phyloP scores from a whole-genome alignment of 1,140 invertebrate genomes.

The Akabosia matsudoensis region DNA sequence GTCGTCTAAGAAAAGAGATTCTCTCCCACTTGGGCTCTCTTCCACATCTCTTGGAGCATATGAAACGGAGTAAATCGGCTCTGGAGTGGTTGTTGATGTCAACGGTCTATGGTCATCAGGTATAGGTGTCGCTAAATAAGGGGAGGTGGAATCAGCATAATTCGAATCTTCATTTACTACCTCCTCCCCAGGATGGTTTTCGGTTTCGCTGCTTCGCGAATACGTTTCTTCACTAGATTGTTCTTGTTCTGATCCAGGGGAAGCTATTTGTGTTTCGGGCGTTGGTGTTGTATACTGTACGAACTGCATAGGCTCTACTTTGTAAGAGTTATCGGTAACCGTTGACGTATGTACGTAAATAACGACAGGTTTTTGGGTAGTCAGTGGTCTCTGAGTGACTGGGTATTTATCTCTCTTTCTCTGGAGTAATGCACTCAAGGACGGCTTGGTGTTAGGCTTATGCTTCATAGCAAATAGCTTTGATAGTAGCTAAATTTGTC shows the following conservation, averaged over 20 bases:
- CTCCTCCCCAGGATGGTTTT: background rate
- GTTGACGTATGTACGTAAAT: conserved; percentile 7
- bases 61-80: background rate
- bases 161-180: background rate
- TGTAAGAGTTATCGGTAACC: conserved; percentile 9
- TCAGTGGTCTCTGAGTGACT: background rate
- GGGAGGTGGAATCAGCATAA: background rate
- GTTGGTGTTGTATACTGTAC: background rate
- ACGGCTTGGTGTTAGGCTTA: background rate
- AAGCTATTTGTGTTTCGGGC: background rate
- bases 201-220: background rate
- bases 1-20: background rate
- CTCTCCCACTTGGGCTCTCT: background rate
- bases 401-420: background rate
- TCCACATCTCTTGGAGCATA: background rate
- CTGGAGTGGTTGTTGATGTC: background rate
- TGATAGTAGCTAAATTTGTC: background rate
- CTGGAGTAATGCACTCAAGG: background rate
- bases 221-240: background rate
- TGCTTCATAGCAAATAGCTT: conserved; percentile 10
- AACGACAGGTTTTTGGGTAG: background rate
- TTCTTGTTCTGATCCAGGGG: background rate
- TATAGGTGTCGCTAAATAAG: background rate
- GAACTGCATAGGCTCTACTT: background rate
- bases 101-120: background rate